phyloP scores from a whole-genome alignment of 2,797 vertebrate genomes.

The Myiotriccus ornatus region DNA sequence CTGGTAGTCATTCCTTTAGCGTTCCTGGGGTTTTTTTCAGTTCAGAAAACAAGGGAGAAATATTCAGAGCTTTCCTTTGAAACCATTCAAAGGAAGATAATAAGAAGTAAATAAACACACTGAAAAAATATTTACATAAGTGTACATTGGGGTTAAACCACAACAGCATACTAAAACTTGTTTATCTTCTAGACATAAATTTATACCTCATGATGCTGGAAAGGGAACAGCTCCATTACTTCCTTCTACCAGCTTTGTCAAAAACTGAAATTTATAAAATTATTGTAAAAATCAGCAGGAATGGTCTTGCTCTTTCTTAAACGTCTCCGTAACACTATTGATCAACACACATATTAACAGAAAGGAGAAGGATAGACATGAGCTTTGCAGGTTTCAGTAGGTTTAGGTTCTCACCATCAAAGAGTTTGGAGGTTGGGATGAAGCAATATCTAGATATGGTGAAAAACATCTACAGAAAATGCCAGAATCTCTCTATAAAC shows the following conservation, averaged over 20 bases:
- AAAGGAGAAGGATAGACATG: not conserved
- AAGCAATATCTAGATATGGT: not conserved
- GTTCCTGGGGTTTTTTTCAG: not conserved
- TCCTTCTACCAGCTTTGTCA: not conserved
- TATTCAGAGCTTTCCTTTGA: not conserved
- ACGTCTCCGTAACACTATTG: not conserved
- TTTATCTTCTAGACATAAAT: not conserved
- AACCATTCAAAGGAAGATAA: not conserved
- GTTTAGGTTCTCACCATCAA: not conserved
- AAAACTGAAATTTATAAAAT: not conserved
- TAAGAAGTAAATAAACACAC: not conserved
- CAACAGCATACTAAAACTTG: not conserved
- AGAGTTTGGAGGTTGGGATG: fast-evolving
- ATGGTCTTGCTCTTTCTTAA: not conserved
- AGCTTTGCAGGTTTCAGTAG: not conserved
- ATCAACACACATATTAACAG: not conserved
- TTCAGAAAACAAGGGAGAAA: not conserved
- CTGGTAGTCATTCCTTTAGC: not conserved
- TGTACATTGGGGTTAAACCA: not conserved
- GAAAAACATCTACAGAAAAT: not conserved
- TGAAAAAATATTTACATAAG: not conserved
- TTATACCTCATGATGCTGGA: not conserved
- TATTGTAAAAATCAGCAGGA: not conserved
- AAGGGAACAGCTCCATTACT: not conserved
- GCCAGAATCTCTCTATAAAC: not conserved